Evolutionary conservation across 2,113 vertebrate genomes (phyloP).

Genomic region (Psilopogon haemacephalus): DNA sequence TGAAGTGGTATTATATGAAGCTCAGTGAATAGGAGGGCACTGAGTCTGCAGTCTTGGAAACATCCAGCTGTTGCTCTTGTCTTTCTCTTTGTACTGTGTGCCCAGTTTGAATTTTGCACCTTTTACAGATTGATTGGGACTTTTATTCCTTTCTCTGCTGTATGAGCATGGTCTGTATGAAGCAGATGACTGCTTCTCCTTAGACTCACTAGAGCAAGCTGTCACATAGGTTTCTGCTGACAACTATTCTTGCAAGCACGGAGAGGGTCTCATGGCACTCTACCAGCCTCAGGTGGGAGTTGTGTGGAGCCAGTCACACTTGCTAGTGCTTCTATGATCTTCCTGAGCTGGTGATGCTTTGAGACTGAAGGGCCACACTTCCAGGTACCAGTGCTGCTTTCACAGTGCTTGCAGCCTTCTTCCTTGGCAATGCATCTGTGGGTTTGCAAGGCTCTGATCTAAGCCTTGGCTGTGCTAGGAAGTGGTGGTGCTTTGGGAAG

Average conservation of each 20-base stretch:
- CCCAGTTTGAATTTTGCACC: not conserved
- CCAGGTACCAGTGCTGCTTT: not conserved
- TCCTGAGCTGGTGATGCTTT: not conserved
- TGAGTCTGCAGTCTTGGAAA: not conserved
- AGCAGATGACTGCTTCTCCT: not conserved
- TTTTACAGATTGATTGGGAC: fast-evolving
- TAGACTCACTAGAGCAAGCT: not conserved
- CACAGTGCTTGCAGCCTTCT: not conserved
- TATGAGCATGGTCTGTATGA: not conserved
- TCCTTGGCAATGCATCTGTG: not conserved
- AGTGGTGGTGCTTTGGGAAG: not conserved
- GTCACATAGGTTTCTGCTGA: not conserved
- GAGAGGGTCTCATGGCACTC: not conserved
- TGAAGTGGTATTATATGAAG: not conserved
- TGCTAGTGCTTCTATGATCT: not conserved
- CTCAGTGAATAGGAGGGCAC: not conserved
- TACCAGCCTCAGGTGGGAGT: not conserved
- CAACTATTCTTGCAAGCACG: not conserved
- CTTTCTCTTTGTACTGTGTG: not conserved
- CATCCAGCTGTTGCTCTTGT: not conserved
- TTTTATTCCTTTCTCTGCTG: not conserved
- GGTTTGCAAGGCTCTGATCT: not conserved
- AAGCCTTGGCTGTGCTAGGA: not conserved
- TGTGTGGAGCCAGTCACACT: not conserved
- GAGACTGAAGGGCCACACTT: not conserved